Conservation (phyloP, 2,888 invertebrate genomes). For the Allacma fusca region DNA sequence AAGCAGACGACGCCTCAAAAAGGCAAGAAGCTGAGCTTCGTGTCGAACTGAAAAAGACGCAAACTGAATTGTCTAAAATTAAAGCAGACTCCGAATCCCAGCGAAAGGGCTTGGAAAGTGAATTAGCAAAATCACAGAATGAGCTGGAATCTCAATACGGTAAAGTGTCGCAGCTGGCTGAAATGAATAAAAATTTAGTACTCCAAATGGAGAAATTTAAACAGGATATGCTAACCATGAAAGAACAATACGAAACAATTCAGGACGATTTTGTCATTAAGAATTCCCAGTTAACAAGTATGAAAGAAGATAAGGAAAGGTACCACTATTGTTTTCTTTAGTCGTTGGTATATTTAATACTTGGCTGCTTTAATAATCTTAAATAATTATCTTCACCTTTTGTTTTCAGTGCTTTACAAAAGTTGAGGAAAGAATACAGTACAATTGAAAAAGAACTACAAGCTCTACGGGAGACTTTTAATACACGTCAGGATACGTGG, state of each 20-base stretch:
- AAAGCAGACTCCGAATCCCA: constrained; percentile 54
- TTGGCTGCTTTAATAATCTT: too few relatives aligned
- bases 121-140: constrained; percentile 73
- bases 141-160: constrained; percentile 74
- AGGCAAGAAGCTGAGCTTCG: constrained; percentile 53
- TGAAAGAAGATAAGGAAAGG: constrained; percentile 81
- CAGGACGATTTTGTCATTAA: constrained; percentile 85
- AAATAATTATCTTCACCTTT: too few relatives aligned
- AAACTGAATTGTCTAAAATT: constrained; percentile 57
- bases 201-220: constrained; percentile 56
- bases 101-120: constrained; percentile 72
- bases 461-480: constrained; percentile 72
- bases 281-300: constrained; percentile 80
- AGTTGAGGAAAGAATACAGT: constrained; percentile 72
- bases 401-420: constrained; percentile 73
- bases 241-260: constrained; percentile 81
- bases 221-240: constrained; percentile 65
- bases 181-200: constrained; percentile 57
- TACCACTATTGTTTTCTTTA: constrained; percentile 62
- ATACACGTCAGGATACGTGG: constrained; percentile 75
- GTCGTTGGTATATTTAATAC: background rate
- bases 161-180: constrained; percentile 54
- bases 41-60: constrained; percentile 58
- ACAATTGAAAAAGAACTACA: constrained; percentile 73
- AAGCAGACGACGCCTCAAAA: constrained; percentile 50